Evolutionary conservation across 1,140 invertebrate genomes (phyloP), one percentile per base, ranked within the genome.

Genomic region (Chironomus tepperi): DNA sequence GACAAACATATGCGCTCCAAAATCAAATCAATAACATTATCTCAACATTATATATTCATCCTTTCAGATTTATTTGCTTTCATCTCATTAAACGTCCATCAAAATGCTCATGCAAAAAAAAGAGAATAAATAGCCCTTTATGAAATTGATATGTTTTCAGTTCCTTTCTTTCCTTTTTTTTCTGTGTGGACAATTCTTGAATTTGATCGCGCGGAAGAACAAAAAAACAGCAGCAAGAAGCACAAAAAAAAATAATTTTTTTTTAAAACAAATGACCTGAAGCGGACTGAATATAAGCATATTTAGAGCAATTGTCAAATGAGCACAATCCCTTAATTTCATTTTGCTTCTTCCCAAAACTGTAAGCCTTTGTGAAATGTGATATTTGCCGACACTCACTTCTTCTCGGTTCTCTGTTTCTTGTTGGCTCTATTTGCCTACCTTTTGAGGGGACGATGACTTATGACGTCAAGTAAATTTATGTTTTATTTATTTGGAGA

Each of bases 331-430:
- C 65, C 16, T 70, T 70, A 19, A 5, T 18, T 70, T 18, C 8
- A 6, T 1, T 57, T n/a, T 57, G 24, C 24, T 34, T 34, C 47
- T 10, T 57, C 47, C n/a, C n/a, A 34, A 57, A 57, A 57, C 2
- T 57, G 9, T n/a, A 7, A 12, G 0, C 19, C 65, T 70, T 70
- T 70, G 65, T 70, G 65, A 70, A 70, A 70, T 70, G 65, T 70
- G 65, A 70, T 70, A 70, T 70, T 70, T 70, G 65, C 65, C 65
- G 65, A 70, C 65, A 70, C 65, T 70, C 18, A 70, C 16, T 34
- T 34, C 24, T 34, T 34, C 24, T 34, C 24, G 24, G 24, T 34
- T 34, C 24, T 34, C 24, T 34, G 24, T 34, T 34, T 34, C 24
- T 34, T 70, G 65, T 70, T 67, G 8, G n/a, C 19, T 15, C 19